Evolutionary conservation across 2,797 vertebrate species (phyloP), one percentile per base, ranked within the genome.

Genomic region (Chelidonichthys spinosus): DNA sequence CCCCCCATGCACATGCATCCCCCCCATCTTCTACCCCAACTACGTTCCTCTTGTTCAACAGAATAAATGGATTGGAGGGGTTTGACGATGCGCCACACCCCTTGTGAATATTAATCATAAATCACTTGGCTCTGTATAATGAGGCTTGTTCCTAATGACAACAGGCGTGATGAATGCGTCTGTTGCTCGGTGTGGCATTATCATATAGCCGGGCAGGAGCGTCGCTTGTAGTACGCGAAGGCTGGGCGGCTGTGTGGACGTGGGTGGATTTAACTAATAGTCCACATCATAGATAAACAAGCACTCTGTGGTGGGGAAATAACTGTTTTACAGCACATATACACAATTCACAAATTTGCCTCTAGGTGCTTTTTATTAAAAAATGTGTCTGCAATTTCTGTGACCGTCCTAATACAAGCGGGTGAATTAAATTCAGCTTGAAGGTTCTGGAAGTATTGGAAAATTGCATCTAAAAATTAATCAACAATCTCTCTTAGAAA

Each of bases 31-130:
- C 50, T 40, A 32, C 33, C 37, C 52, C 39, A 32, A 49, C 64
- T 35, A 43, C 56, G 67, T 78, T 74, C 79, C 74, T 49, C 68
- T 78, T 72, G 54, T 75, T 86, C 62, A 74, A 40, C 72, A 58
- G 79, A 84, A 90, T 90, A 86, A 81, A 76, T 89, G 70, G 79
- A 87, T 88, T 75, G 75, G 82, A 85, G 85, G 77, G 86, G 85
- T 60, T 74, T 85, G 87, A 90, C 25, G 35, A 82, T 54, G 64
- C 40, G 50, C 83, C 90, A 88, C 89, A 77, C 89, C 89, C 76
- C 78, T 78, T 73, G 77, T 44, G 76, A 90, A 90, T 89, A 93
- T 92, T 91, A 90, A 90, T 87, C 87, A 86, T 85, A 86, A 89
- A 90, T 91, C 86, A 91, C 61, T 25, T 17, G 77, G 71, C 88